Percentiles rank a stretch among this genome's conserved stretches.
These are phyloP conservation scores for Mico argentatus DNA, from an alignment of 2,797 vertebrate genomes.

Conservation along the genomic window DNA sequence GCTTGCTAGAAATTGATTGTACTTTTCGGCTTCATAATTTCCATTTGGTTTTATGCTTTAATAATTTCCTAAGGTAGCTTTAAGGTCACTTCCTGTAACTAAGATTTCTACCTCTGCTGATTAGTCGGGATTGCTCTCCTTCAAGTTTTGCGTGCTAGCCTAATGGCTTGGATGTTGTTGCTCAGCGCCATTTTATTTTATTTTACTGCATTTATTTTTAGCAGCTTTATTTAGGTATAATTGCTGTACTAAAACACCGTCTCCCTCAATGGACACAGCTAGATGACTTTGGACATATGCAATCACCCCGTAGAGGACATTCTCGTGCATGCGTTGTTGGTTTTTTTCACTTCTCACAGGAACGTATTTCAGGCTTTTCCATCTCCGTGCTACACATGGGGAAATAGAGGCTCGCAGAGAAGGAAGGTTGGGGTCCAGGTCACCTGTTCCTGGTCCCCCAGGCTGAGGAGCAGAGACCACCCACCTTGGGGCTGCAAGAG, in stretches of 20 bases:
- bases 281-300: background rate
- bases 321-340: background rate
- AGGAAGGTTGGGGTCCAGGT: background rate
- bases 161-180: background rate
- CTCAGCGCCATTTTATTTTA: background rate
- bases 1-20: background rate
- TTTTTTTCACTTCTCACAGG: background rate
- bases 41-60: background rate
- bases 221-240: background rate
- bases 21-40: background rate
- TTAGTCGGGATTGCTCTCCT: too few relatives aligned
- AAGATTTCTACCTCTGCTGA: background rate
- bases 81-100: background rate
- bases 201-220: background rate
- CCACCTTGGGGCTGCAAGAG: fast-evolving
- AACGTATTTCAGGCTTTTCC: background rate
- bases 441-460: background rate
- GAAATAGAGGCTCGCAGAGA: background rate
- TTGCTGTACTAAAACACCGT: background rate
- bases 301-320: background rate
- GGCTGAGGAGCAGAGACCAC: background rate
- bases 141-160: background rate
- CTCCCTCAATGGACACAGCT: background rate
- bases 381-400: background rate
- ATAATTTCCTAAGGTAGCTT: background rate